Percentiles rank a stretch among this genome's conserved stretches.
These are phyloP conservation scores for Diuraphis noxia DNA, from an alignment of 1,140 invertebrate genomes.

Conservation along the genomic window DNA sequence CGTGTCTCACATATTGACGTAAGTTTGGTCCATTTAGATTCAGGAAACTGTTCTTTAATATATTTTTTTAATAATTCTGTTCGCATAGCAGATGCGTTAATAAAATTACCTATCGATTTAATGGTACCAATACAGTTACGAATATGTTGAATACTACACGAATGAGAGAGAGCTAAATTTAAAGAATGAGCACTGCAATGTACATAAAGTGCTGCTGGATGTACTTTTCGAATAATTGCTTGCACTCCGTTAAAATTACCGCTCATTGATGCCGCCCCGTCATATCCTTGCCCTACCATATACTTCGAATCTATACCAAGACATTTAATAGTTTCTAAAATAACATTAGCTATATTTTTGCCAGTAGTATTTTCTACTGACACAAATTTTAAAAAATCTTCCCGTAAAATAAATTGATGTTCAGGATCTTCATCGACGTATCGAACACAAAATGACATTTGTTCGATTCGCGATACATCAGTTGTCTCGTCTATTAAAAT, in stretches of 20 bases:
- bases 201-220: neutral
- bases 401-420: no score
- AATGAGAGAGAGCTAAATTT: neutral
- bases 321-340: slow-evolving; percentile 17
- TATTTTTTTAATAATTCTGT: neutral
- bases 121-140: neutral
- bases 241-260: neutral
- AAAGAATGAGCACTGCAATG: neutral
- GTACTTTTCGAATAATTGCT: neutral
- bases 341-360: neutral
- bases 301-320: neutral
- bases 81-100: neutral
- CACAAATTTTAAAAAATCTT: no score
- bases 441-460: no score
- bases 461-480: no score
- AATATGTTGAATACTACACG: neutral
- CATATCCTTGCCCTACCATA: neutral
- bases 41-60: neutral
- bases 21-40: neutral
- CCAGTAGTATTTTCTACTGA: no score
- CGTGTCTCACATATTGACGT: neutral
- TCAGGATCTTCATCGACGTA: no score
- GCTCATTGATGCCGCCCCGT: neutral
- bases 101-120: neutral
- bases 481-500: no score